Conservation (phyloP, 2,797 vertebrate genomes). For the Avahi laniger region DNA sequence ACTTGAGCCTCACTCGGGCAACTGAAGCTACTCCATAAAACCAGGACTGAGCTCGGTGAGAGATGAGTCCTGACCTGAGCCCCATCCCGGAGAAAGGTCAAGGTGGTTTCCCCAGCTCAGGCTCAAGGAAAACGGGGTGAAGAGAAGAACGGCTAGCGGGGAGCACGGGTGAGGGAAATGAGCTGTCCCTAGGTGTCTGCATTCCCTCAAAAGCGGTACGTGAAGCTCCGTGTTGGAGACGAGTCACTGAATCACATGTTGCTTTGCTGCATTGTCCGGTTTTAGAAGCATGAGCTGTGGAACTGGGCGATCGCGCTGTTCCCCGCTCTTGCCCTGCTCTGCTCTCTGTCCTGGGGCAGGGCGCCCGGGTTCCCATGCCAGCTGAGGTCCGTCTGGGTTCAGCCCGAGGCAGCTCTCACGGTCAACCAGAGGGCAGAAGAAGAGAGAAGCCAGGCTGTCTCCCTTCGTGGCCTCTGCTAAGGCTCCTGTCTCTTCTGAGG, state of each 20-base stretch:
- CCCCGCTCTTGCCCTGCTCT: not conserved
- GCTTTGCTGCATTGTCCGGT: not conserved
- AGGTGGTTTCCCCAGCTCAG: not conserved
- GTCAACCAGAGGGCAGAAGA: not conserved
- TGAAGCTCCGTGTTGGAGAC: not conserved
- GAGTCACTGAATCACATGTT: not conserved
- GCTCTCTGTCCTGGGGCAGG: not conserved
- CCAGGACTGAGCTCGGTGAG: not conserved
- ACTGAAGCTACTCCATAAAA: not conserved
- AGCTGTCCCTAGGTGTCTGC: not conserved
- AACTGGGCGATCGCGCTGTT: accelerated
- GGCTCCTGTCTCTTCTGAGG: not conserved
- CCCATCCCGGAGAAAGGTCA: not conserved
- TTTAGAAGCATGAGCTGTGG: not conserved
- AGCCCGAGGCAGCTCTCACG: not conserved
- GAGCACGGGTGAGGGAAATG: not conserved
- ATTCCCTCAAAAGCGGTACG: not conserved
- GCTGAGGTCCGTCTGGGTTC: not conserved
- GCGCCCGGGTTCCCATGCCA: not conserved
- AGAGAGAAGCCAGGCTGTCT: not conserved
- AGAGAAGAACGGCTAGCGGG: not conserved
- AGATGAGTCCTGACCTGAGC: not conserved
- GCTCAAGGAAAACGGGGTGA: not conserved
- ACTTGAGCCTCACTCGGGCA: not conserved
- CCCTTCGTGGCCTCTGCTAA: not conserved